Conservation (phyloP, 2,797 vertebrate species). For the Fistularia tabacaria region DNA sequence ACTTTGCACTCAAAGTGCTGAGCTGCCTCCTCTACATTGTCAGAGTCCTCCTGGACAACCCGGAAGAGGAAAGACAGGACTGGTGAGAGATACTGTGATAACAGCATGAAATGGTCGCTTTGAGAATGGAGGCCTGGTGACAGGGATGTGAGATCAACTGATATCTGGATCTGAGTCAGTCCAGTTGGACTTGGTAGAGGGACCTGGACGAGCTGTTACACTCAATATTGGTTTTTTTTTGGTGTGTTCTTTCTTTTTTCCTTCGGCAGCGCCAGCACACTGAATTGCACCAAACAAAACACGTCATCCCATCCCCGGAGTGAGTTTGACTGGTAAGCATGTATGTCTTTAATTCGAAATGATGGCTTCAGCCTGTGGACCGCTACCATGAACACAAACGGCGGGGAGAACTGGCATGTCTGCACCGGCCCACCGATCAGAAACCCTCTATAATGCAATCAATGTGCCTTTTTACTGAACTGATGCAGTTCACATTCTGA, state of each 20-base stretch:
- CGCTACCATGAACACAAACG: conserved; percentile 16
- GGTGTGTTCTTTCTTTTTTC: conserved; percentile 13
- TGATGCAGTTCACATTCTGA: conserved; percentile 39
- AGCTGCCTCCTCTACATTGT: conserved; percentile 85
- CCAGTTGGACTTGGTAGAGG: conserved; percentile 12
- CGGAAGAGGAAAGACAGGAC: conserved; percentile 67
- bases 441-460: conserved; percentile 49
- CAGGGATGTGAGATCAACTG: conserved; percentile 4
- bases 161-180: conserved; percentile 5
- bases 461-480: conserved; percentile 51
- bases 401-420: conserved; percentile 17
- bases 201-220: background rate
- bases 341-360: conserved; percentile 36
- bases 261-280: conserved; percentile 63
- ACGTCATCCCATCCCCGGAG: conserved; percentile 71
- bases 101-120: conserved; percentile 20
- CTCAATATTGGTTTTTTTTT: conserved; percentile 5
- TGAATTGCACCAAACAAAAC: conserved; percentile 80
- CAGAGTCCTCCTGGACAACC: conserved; percentile 81
- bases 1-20: conserved; percentile 83
- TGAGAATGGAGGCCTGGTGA: conserved; percentile 27
- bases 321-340: conserved; percentile 82
- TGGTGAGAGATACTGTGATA: conserved; percentile 67
- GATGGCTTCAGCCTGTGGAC: conserved; percentile 33
- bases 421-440: conserved; percentile 11